These are phyloP conservation scores for Cerastis leucographa DNA, from an alignment of 2,888 invertebrate genomes.

Conservation along the genomic window DNA sequence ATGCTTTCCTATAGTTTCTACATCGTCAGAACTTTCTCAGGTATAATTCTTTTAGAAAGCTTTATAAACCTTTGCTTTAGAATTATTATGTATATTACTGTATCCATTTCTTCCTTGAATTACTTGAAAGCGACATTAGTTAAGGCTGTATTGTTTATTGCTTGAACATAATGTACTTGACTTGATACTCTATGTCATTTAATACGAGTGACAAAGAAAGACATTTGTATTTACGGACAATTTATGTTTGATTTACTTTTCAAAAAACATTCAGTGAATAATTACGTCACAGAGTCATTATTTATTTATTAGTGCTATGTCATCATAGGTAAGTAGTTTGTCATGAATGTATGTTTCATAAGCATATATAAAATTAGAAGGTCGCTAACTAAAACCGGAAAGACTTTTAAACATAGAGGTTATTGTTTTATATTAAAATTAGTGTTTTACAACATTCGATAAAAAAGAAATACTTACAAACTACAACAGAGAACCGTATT, in stretches of 20 bases:
- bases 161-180: not conserved
- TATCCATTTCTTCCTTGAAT: slow-evolving; percentile 15
- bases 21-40: slow-evolving; percentile 12
- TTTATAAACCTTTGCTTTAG: slow-evolving; percentile 15
- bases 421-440: not conserved
- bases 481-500: not conserved
- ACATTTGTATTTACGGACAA: not conserved
- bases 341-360: not conserved
- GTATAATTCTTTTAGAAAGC: slow-evolving; percentile 29
- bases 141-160: not conserved
- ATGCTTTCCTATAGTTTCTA: slow-evolving; percentile 33
- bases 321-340: slow-evolving; percentile 8
- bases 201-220: not conserved
- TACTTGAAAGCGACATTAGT: slow-evolving; percentile 6
- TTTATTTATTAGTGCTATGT: slow-evolving; percentile 19
- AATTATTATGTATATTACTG: slow-evolving; percentile 21
- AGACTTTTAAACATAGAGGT: not conserved
- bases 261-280: not conserved
- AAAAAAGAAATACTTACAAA: not conserved
- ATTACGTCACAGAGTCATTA: slow-evolving; percentile 9
- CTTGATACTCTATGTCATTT: not conserved
- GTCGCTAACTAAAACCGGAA: slow-evolving; percentile 13
- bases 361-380: slow-evolving; percentile 8
- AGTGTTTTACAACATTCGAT: not conserved
- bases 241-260: not conserved